Evolutionary conservation across 2,797 vertebrate species (phyloP).

Genomic region (Danio choprae): DNA sequence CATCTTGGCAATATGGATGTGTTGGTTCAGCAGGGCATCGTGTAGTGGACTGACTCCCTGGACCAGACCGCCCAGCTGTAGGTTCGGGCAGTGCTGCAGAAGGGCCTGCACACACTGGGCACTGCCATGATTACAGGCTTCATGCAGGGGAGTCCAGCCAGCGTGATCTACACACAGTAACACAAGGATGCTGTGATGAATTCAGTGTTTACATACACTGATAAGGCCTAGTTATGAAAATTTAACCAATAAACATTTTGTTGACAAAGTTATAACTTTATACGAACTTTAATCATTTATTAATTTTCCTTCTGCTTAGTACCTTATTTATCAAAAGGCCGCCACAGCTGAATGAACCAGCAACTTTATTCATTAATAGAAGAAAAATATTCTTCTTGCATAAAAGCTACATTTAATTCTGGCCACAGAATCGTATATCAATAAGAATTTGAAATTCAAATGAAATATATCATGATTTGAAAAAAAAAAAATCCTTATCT

Average conservation of each 20-base stretch:
- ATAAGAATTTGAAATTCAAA: not conserved
- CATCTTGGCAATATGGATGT: slow-evolving; percentile 89
- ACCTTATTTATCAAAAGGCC: too few relatives aligned
- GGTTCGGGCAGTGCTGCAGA: slow-evolving; percentile 85
- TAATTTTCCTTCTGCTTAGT: too few relatives aligned
- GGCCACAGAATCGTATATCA: not conserved
- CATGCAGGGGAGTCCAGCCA: slow-evolving; percentile 97
- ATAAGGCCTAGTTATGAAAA: not conserved
- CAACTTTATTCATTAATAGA: not conserved
- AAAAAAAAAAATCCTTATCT: not conserved
- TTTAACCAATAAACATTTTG: not conserved
- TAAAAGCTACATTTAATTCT: not conserved
- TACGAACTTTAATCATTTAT: too few relatives aligned
- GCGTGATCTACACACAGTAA: slow-evolving; percentile 82
- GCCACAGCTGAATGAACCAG: too few relatives aligned
- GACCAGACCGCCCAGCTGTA: slow-evolving; percentile 88
- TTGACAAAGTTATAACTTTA: too few relatives aligned
- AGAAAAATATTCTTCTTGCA: not conserved
- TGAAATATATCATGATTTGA: not conserved
- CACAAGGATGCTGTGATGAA: not conserved
- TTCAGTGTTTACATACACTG: not conserved
- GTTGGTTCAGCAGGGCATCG: slow-evolving; percentile 88
- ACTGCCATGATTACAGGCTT: slow-evolving; percentile 97
- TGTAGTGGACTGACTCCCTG: slow-evolving; percentile 92
- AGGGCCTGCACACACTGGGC: slow-evolving; percentile 89